phyloP scores from a whole-genome alignment of 2,113 vertebrate species.

The Pachyramphus minor region DNA sequence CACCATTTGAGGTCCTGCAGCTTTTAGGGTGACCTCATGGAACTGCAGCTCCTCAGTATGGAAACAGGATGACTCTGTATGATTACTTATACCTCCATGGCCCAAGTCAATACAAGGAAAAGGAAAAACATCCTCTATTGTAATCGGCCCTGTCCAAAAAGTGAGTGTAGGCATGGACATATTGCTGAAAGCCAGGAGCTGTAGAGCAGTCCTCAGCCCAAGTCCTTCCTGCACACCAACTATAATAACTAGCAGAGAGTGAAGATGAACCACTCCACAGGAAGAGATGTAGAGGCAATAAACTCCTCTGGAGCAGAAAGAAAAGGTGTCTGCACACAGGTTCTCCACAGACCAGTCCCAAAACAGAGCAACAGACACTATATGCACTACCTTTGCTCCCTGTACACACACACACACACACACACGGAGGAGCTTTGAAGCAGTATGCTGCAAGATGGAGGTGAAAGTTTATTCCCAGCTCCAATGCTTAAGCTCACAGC shows the following conservation, averaged over 20 bases:
- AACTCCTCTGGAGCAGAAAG: background rate
- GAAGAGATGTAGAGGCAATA: background rate
- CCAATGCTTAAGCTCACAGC: background rate
- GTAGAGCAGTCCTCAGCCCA: background rate
- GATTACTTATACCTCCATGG: background rate
- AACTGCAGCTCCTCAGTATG: background rate
- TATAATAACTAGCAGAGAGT: background rate
- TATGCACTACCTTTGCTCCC: background rate
- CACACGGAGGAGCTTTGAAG: background rate
- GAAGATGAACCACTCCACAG: background rate
- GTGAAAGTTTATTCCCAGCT: background rate
- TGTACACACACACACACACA: background rate
- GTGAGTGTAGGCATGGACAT: background rate
- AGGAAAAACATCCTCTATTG: background rate
- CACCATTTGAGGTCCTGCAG: background rate
- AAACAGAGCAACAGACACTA: background rate
- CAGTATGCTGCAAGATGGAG: background rate
- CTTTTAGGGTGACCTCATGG: background rate
- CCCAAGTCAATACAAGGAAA: background rate
- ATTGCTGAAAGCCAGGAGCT: background rate
- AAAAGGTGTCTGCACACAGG: background rate
- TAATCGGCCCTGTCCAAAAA: background rate
- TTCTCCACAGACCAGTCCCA: background rate
- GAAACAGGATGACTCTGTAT: background rate
- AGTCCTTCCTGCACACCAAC: background rate